Conservation (phyloP, 2,113 vertebrate species). For the Brevimyrus niger region DNA sequence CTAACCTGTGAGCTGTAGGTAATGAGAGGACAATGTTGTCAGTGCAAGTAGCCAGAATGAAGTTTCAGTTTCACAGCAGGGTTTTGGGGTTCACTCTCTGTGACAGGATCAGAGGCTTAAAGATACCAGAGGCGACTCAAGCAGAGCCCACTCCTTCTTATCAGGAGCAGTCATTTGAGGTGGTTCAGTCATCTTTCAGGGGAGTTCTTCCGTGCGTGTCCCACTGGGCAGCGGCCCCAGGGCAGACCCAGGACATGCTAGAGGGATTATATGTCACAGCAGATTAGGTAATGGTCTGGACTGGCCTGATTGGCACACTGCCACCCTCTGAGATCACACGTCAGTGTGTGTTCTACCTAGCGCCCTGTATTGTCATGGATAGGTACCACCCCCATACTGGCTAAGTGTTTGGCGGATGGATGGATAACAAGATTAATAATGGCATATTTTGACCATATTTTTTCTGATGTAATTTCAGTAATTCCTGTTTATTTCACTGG, state of each 20-base stretch:
- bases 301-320: neutral
- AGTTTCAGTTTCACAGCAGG: neutral
- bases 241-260: neutral
- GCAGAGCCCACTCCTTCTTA: neutral
- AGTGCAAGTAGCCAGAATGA: neutral
- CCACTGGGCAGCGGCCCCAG: neutral
- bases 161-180: neutral
- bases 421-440: neutral
- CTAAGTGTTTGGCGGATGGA: neutral
- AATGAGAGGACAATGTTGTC: neutral
- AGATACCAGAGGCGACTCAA: neutral
- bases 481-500: neutral
- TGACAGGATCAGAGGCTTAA: neutral
- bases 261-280: neutral
- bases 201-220: neutral
- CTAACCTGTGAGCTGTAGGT: neutral
- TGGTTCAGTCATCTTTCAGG: neutral
- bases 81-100: neutral
- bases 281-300: neutral
- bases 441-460: neutral
- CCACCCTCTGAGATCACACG: neutral
- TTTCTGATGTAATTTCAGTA: neutral
- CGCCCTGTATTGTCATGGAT: neutral
- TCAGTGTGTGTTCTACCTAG: neutral
- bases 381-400: neutral